Evolutionary conservation across 2,113 vertebrate genomes (phyloP).

Genomic region (Xenus cinereus): DNA sequence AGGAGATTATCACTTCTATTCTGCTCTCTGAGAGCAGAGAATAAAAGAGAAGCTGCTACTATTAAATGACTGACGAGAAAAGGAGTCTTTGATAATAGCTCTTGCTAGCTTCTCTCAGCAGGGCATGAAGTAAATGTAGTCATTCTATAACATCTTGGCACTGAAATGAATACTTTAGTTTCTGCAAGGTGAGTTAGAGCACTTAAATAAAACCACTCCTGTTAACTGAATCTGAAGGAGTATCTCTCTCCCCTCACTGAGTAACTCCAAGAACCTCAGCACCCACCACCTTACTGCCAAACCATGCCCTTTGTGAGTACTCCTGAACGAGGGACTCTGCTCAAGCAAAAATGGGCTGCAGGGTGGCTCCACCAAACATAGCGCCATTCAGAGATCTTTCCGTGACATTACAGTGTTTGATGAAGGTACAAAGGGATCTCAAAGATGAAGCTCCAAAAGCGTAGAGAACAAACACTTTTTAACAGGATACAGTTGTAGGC

Average conservation of each 20-base stretch:
- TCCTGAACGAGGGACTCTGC: background rate
- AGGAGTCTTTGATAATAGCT: slow-evolving; percentile 36
- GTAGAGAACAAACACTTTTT: background rate
- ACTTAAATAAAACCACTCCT: background rate
- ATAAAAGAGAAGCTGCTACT: slow-evolving; percentile 59
- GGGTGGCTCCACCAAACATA: background rate
- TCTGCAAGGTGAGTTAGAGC: background rate
- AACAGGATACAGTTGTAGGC: background rate
- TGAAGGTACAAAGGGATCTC: background rate
- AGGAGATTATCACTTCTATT: slow-evolving; percentile 57
- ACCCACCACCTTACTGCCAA: background rate
- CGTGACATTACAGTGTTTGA: background rate
- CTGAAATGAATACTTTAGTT: background rate
- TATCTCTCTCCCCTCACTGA: background rate
- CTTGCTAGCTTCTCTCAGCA: slow-evolving; percentile 42
- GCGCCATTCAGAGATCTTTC: background rate
- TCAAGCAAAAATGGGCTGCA: background rate
- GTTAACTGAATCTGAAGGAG: background rate
- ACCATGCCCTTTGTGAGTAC: accelerated
- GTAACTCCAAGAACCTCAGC: background rate
- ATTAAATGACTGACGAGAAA: slow-evolving; percentile 45
- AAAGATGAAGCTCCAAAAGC: background rate
- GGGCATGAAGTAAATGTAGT: slow-evolving; percentile 1
- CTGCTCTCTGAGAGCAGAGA: slow-evolving; percentile 14
- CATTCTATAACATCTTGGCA: background rate